Base-by-base conservation (phyloP, 2,797 vertebrate genomes). In the Numenius phaeopus region DNA sequence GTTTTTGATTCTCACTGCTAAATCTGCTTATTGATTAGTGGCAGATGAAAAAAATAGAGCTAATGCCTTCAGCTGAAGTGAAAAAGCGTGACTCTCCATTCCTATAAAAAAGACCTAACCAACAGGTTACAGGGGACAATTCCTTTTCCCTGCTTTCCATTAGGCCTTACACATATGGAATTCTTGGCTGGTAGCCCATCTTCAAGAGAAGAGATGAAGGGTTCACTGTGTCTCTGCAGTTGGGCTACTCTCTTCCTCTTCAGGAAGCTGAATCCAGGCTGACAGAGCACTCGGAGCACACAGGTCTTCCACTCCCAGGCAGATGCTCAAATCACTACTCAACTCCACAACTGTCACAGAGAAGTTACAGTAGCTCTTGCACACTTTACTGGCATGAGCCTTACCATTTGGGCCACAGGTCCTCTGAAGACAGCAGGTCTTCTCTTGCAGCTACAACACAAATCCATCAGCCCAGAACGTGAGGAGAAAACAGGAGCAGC, bases 151-250 rank as follows among this genome's bases (percentile, higher is more conserved):
- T 58, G 23, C 4, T 5, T 87, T 65, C 32, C 5, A 0, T 52
- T 58, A 55, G 14, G 18, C 19, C 29, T 75, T 37, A 32, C 1
- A 18, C 0, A 0, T n/a, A 66, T 1, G 16, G 42, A 55, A 54
- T 70, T 58, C 54, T 42, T 50, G 26, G 46, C 37, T 22, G 26
- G 39, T 39, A 71, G 83, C 11, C 12, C 37, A 49, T 9, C 24
- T 57, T 22, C 42, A 64, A 42, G 26, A 73, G 69, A 44, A 29
- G 42, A 85, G 46, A 76, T 10, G 29, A 85, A 79, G 24, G 7
- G 20, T 27, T 89, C 39, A 14, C 13, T 30, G 14, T 16, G 29
- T 22, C 7, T 73, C 55, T 76, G 27, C 3, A 5, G 30, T 8
- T 65, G 23, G 34, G 11, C 15, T 29, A 50, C 26, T n/a, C 32